Conservation (phyloP, 2,888 invertebrate genomes). For the Dasysyrphus tricinctus region DNA sequence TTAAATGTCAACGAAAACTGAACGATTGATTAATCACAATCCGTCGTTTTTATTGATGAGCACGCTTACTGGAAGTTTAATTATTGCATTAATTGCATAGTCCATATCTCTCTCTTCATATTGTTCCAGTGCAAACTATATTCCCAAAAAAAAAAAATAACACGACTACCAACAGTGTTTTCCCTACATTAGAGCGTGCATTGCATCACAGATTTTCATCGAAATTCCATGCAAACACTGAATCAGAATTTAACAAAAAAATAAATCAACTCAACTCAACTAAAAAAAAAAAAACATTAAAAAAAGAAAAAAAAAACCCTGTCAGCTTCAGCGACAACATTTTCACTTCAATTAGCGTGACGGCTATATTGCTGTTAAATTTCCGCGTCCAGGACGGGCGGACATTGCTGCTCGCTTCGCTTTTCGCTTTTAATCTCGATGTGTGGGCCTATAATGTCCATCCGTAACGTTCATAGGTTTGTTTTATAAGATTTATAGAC, state of each 20-base stretch:
- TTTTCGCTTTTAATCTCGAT: constrained; percentile 46
- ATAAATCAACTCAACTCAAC: constrained; percentile 19
- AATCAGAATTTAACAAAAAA: constrained; percentile 29
- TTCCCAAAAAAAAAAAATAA: neutral
- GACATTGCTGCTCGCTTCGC: constrained; percentile 15
- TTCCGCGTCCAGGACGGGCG: constrained; percentile 27
- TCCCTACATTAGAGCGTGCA: constrained; percentile 46
- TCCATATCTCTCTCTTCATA: constrained; percentile 45
- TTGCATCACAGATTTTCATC: constrained; percentile 28
- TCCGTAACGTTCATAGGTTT: neutral
- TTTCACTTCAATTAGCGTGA: constrained; percentile 53
- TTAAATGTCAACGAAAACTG: constrained; percentile 68
- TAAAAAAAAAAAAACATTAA: neutral
- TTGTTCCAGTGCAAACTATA: constrained; percentile 38
- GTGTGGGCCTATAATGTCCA: constrained; percentile 1
- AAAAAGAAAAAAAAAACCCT: constrained; percentile 26
- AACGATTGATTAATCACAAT: constrained; percentile 71
- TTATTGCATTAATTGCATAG: constrained; percentile 67
- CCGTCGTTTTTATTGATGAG: constrained; percentile 65
- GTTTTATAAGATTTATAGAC: constrained; percentile 37
- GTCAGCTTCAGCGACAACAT: constrained; percentile 43
- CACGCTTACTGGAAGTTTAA: constrained; percentile 60
- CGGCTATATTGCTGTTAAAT: constrained; percentile 43
- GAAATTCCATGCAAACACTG: constrained; percentile 32
- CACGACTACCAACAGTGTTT: constrained; percentile 7